These are phyloP conservation scores for Poecilia picta DNA, from an alignment of 2,797 vertebrate genomes.

Conservation along the genomic window DNA sequence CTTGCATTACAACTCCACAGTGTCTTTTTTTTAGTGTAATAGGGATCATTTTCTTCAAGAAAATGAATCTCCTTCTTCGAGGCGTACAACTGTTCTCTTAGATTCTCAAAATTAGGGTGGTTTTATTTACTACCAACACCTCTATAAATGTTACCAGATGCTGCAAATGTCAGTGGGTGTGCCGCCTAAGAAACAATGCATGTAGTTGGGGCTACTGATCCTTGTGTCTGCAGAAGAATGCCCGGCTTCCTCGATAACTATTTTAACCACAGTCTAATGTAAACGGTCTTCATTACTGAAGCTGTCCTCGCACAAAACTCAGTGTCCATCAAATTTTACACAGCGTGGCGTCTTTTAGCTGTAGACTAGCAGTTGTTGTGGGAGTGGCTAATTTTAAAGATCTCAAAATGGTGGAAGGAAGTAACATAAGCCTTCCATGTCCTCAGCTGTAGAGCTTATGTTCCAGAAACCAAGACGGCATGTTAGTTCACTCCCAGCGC, in stretches of 20 bases:
- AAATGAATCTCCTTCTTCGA: background rate
- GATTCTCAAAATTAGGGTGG: slow-evolving; percentile 34
- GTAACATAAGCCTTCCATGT: background rate
- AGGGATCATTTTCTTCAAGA: background rate
- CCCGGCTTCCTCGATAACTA: background rate
- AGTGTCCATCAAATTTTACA: background rate
- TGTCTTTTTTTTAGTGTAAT: background rate
- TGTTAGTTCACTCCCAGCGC: background rate
- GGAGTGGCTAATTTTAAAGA: background rate
- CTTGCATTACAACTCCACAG: background rate
- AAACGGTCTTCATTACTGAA: background rate
- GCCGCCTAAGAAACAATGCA: slow-evolving; percentile 12
- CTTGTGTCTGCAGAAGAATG: background rate
- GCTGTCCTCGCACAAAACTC: background rate
- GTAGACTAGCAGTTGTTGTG: background rate
- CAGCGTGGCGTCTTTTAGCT: background rate
- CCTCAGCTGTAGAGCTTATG: background rate
- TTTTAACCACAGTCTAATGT: background rate
- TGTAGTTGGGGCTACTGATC: slow-evolving; percentile 11
- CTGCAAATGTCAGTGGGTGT: slow-evolving; percentile 18
- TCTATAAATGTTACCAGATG: slow-evolving; percentile 59
- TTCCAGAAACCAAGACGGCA: background rate
- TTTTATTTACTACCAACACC: slow-evolving; percentile 56
- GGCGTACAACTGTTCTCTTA: slow-evolving; percentile 13
- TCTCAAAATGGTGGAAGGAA: background rate